phyloP scores from a whole-genome alignment of 2,113 vertebrate species.

The Saimiri boliviensis region DNA sequence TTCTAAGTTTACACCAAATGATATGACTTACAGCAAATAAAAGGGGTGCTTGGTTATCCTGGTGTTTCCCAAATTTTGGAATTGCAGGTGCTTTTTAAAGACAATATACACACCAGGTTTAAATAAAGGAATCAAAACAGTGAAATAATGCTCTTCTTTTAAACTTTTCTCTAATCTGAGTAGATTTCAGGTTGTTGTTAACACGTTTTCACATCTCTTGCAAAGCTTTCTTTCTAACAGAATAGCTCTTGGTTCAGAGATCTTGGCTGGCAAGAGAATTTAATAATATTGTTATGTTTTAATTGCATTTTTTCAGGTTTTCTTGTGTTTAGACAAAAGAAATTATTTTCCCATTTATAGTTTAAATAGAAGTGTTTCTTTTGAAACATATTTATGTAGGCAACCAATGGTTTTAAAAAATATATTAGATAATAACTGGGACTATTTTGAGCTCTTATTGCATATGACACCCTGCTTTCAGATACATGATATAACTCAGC shows the following conservation, averaged over 20 bases:
- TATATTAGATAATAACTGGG: background rate
- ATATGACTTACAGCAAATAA: background rate
- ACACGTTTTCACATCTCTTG: background rate
- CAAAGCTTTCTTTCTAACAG: background rate
- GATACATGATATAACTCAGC: background rate
- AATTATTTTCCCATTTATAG: background rate
- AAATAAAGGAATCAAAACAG: background rate
- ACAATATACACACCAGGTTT: background rate
- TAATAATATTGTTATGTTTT: background rate
- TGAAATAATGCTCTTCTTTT: background rate
- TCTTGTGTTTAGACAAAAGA: background rate
- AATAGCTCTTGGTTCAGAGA: background rate
- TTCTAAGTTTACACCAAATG: background rate
- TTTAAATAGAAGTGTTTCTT: background rate
- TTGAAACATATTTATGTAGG: background rate
- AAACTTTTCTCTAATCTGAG: background rate
- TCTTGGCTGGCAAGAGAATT: background rate
- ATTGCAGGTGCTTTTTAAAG: background rate
- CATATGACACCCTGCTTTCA: background rate
- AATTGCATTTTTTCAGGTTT: conserved; percentile 25
- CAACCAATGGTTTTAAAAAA: background rate
- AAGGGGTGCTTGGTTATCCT: background rate
- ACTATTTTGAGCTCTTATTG: background rate
- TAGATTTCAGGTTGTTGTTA: background rate
- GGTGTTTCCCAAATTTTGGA: background rate